These are phyloP conservation scores for Pygmarrhopalites habei DNA, from an alignment of 1,140 invertebrate species.

Conservation along the genomic window DNA sequence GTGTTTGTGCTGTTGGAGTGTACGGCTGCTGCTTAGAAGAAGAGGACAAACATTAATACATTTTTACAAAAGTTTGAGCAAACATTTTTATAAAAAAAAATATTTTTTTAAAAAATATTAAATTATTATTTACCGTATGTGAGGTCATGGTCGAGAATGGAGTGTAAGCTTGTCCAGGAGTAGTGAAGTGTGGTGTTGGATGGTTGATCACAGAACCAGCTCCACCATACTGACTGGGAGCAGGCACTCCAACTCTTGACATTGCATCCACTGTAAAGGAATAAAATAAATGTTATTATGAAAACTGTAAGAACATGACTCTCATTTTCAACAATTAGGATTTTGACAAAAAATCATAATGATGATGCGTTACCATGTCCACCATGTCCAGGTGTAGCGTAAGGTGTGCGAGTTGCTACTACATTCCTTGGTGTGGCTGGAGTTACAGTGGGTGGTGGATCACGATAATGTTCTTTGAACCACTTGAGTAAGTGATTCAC, in stretches of 20 bases:
- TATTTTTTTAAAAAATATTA: background rate
- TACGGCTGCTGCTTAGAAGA: conserved; percentile 53
- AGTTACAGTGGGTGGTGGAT: conserved; percentile 51
- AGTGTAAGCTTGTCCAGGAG: conserved; percentile 40
- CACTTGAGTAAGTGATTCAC: conserved; percentile 79
- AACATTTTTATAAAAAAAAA: background rate
- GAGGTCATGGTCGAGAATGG: conserved; percentile 42
- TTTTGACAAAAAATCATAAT: background rate
- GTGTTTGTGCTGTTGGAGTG: conserved; percentile 80
- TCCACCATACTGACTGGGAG: conserved; percentile 26
- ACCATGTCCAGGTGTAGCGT: conserved; percentile 20
- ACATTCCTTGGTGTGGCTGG: conserved; percentile 28
- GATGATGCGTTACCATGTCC: background rate
- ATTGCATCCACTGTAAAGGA: conserved; percentile 22
- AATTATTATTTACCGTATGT: conserved; percentile 39
- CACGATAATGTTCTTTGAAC: conserved; percentile 97
- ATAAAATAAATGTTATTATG: background rate
- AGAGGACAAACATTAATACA: conserved; percentile 1
- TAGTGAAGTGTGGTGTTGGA: conserved; percentile 33
- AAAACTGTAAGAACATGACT: background rate
- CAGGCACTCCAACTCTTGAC: conserved; percentile 23
- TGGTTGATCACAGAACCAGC: conserved; percentile 16
- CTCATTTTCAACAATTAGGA: background rate
- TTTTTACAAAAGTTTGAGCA: background rate
- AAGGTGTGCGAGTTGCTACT: conserved; percentile 26